Evolutionary conservation across 1,140 invertebrate species (phyloP), one percentile per base, ranked within the genome.

Genomic region (Parasteatoda tepidariorum): DNA sequence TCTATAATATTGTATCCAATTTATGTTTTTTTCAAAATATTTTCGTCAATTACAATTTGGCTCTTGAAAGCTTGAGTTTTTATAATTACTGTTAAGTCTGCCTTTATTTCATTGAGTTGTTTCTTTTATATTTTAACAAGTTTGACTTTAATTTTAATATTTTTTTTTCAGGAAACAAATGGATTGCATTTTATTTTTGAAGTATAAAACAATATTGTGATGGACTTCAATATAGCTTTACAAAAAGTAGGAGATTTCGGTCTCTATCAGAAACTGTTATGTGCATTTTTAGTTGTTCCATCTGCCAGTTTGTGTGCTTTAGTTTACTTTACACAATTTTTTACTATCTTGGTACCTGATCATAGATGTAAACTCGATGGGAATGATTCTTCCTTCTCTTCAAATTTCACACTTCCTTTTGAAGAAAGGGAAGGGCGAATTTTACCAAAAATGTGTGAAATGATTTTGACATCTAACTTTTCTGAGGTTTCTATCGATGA

Each of bases 251-350:
- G 85, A 11, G 82, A 84, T 31, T 86, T 86, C 68, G 84, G 85
- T 34, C 38, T 85, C 0, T 86, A 85, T 24, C 85, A 86, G 31
- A 86, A 86, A 33, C 64, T 86, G 9, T 70, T 86, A 6, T 84
- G 84, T 22, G 59, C 48, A 2, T 79, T 86, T 31, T 28, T 86
- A 30, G 85, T 86, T 26, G 31, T 85, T n/a, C 85, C 85, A 48
- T 85, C 85, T 31, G 85, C 84, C 9, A 75, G 70, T 30, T 38
- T 86, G 22, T 86, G 81, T 62, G 82, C 85, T 30, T 64, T 86
- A 30, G 85, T 86, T 22, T 86, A 86, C 24, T 84, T 86, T 38
- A 74, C 84, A 13, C 85, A 86, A 18, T 86, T 85, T 26, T 86
- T 86, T 38, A 86, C 70, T 18, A 81, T 86, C 9, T 22, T 85